Base-by-base conservation (phyloP, 1,140 invertebrate genomes). In the Macrotrachela quadricornifera region DNA sequence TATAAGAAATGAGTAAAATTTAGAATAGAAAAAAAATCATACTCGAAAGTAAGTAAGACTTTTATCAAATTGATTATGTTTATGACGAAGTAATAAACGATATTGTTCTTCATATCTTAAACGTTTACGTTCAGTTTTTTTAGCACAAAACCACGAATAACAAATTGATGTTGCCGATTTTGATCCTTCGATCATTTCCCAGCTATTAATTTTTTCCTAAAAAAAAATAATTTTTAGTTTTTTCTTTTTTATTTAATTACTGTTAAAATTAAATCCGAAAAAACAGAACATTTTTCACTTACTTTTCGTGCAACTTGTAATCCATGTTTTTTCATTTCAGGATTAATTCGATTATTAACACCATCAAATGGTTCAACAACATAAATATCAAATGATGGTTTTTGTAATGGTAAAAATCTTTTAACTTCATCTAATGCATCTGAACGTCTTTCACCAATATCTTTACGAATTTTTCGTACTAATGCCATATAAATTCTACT, bases 141-240 rank as follows among this genome's bases (percentile, higher is more conserved):
- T 81, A 17, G 87, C 88, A n/a, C 86, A 82, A 65, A 95, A 95
- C 84, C 87, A 94, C 0, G 85, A 78, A 85, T 87, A 92, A 0
- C 84, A 87, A 0, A 95, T 71, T 0, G 88, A 86, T 0, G 85
- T 84, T 6, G 86, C 85, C 69, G 88, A 91, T 62, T 88, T 84
- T 60, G 86, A 83, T 0, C 88, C 88, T 70, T 96, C 90, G n/a
- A 95, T 73, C 36, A 96, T 74, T 63, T 96, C 90, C 90, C 90
- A 96, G 1, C 85, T 80, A 57, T 80, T 85, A 0, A 94, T 81
- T 49, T 82, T 78, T 67, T 92, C 21, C 21, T 30, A 30, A 30
- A 30, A 2, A 30, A 30, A 30, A 30, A 30, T 2, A 30, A 30
- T 4, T 30, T 4, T 4, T 30, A 30, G n/a, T n/a, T n/a, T n/a